These are phyloP conservation scores for Tenualosa ilisha DNA, from an alignment of 2,797 vertebrate species.

Conservation along the genomic window DNA sequence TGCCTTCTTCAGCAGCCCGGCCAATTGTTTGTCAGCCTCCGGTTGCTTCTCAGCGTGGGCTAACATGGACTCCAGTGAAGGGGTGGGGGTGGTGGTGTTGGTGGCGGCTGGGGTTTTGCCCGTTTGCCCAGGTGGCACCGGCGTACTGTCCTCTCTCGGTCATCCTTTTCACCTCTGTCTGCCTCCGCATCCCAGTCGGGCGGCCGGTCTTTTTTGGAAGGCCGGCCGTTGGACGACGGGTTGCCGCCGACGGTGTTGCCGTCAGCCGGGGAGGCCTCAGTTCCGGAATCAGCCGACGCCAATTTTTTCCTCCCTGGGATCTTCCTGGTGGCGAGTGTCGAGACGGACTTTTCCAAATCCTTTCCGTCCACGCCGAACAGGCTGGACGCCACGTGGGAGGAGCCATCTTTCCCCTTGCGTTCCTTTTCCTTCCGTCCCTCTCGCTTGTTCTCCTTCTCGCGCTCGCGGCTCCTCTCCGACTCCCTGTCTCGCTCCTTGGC, in stretches of 20 bases:
- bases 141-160: conserved; percentile 70
- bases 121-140: conserved; percentile 70
- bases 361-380: conserved; percentile 80
- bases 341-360: conserved; percentile 80
- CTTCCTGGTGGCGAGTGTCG: conserved; percentile 84
- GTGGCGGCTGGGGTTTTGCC: conserved; percentile 77
- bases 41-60: conserved; percentile 92
- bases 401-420: conserved; percentile 84
- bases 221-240: conserved; percentile 75
- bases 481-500: conserved; percentile 87
- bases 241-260: conserved; percentile 54
- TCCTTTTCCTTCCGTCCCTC: conserved; percentile 83
- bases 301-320: conserved; percentile 84
- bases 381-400: conserved; percentile 75
- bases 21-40: conserved; percentile 91
- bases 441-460: conserved; percentile 94
- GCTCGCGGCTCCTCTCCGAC: conserved; percentile 84
- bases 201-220: conserved; percentile 84
- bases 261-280: conserved; percentile 77
- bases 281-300: conserved; percentile 66
- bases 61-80: conserved; percentile 88
- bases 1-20: conserved; percentile 92
- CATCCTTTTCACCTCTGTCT: conserved; percentile 73
- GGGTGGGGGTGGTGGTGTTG: conserved; percentile 70
- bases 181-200: conserved; percentile 77